Conservation (phyloP, 1,140 invertebrate species). For the Aleiodes sp. region DNA sequence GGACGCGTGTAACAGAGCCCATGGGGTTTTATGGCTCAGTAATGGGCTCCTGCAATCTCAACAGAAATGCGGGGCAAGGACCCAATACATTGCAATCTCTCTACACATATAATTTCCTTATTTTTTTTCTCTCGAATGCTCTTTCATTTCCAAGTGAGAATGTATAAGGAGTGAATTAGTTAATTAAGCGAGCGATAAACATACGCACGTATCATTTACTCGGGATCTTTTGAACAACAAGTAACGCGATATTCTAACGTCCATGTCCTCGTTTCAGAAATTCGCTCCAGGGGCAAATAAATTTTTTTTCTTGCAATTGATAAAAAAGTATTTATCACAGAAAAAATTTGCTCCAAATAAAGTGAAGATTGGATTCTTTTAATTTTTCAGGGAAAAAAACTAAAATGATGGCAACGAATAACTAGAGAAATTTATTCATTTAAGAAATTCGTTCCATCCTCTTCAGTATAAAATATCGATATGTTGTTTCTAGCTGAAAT, state of each 20-base stretch:
- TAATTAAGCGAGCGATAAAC: constrained; percentile 22
- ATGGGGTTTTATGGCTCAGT: constrained; percentile 58
- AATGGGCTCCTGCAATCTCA: constrained; percentile 60
- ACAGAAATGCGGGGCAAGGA: constrained; percentile 45
- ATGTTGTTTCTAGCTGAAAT: too few species aligned
- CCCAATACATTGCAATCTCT: constrained; percentile 7
- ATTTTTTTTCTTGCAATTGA: not conserved
- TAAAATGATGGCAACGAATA: too few species aligned
- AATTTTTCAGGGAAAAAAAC: too few species aligned
- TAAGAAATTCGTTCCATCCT: too few species aligned
- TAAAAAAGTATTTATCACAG: too few species aligned
- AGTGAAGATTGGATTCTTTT: too few species aligned
- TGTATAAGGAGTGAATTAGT: constrained; percentile 22
- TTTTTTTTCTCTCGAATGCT: not conserved
- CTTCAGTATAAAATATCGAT: too few species aligned
- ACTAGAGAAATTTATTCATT: too few species aligned
- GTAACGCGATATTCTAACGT: not conserved
- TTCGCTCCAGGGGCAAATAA: not conserved
- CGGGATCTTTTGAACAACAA: not conserved
- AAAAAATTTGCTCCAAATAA: too few species aligned
- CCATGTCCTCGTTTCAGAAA: constrained; percentile 8
- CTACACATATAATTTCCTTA: not conserved
- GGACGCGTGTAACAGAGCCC: constrained; percentile 44
- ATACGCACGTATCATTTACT: constrained; percentile 7
- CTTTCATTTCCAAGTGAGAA: not conserved